Percentiles rank a stretch among this genome's conserved stretches.
These are phyloP conservation scores for Tyrannus savana DNA, from an alignment of 2,113 vertebrate species.

Conservation along the genomic window DNA sequence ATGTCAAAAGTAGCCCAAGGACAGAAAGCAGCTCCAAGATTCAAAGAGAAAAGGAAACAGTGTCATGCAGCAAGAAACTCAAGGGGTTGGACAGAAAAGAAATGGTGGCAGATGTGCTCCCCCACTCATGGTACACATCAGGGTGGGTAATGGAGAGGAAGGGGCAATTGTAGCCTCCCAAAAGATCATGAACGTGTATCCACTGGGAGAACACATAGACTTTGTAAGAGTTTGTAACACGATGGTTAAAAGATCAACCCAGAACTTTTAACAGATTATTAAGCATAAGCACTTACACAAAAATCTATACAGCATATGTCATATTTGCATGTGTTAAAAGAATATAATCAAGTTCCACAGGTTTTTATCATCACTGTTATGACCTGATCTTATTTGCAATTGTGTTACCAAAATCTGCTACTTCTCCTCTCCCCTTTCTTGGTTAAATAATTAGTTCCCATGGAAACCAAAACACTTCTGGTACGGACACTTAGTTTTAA, in stretches of 20 bases:
- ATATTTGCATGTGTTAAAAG: not conserved
- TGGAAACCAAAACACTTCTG: constrained; percentile 1
- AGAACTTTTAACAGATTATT: not conserved
- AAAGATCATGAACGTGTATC: accelerated
- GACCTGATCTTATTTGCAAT: not conserved
- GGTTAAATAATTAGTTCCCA: constrained; percentile 14
- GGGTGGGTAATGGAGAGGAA: accelerated
- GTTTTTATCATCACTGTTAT: not conserved
- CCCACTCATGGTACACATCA: too few relatives aligned
- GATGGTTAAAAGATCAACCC: not conserved
- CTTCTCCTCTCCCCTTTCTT: not conserved
- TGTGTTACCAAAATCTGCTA: not conserved
- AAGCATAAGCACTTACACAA: too few relatives aligned
- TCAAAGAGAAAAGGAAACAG: not conserved
- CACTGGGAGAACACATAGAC: accelerated
- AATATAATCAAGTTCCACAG: not conserved
- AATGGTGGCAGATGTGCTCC: not conserved
- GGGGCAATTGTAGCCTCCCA: too few relatives aligned
- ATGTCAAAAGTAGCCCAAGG: not conserved
- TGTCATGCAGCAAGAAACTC: not conserved
- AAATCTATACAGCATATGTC: accelerated
- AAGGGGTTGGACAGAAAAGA: not conserved
- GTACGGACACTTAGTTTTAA: not conserved
- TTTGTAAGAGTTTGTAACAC: not conserved
- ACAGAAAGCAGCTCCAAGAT: not conserved